These are phyloP conservation scores for Podarcis muralis DNA, from an alignment of 2,113 vertebrate genomes.

Conservation along the genomic window DNA sequence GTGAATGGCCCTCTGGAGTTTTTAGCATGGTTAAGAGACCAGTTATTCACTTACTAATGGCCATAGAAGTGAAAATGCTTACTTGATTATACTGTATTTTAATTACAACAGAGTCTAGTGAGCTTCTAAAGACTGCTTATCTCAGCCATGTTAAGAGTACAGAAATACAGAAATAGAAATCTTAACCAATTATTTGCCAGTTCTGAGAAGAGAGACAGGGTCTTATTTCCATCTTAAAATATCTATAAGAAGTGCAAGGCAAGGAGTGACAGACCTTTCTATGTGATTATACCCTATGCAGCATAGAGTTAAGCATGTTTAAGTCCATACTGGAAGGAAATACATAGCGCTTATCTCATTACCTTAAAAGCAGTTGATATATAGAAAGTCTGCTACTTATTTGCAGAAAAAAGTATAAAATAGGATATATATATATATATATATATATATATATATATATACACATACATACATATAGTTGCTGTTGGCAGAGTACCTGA, in stretches of 20 bases:
- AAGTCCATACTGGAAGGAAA: not conserved
- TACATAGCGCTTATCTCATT: not conserved
- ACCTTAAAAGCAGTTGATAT: not conserved
- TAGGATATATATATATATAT: not conserved
- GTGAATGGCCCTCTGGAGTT: conserved; percentile 1
- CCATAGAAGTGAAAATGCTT: conserved; percentile 29
- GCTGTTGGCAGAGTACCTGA: too few species aligned
- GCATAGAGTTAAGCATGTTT: not conserved
- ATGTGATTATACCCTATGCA: not conserved
- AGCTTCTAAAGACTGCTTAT: conserved; percentile 23
- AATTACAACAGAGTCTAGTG: conserved; percentile 22
- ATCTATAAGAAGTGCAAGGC: not conserved
- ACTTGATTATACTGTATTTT: conserved; percentile 27
- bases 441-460: too few species aligned
- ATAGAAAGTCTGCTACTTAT: not conserved
- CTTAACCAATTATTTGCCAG: not conserved
- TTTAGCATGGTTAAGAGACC: conserved; percentile 14
- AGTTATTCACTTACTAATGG: conserved; percentile 27
- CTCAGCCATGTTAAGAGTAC: conserved; percentile 3
- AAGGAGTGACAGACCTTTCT: not conserved
- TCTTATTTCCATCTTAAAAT: not conserved
- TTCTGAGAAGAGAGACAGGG: not conserved
- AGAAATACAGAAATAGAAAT: not conserved
- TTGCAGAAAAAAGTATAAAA: not conserved
- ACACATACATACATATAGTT: too few species aligned